These are phyloP conservation scores for Pimephales promelas DNA, from an alignment of 2,113 vertebrate species.

Conservation along the genomic window DNA sequence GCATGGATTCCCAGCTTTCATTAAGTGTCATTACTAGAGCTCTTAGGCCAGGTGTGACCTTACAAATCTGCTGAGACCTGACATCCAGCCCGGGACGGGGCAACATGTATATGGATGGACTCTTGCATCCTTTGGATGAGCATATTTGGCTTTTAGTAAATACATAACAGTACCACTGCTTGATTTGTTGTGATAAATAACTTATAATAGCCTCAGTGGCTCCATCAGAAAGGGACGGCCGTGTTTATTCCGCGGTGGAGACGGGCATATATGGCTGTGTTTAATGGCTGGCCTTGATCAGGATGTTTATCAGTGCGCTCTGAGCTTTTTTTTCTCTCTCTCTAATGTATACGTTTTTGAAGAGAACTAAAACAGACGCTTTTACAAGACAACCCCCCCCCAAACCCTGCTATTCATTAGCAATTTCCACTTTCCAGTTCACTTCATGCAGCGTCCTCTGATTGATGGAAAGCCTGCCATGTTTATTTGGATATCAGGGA, in stretches of 20 bases:
- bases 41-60: constrained; percentile 62
- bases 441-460: constrained; percentile 64
- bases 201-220: constrained; percentile 44
- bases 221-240: constrained; percentile 42
- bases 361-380: constrained; percentile 42
- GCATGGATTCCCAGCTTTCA: constrained; percentile 68
- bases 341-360: constrained; percentile 25
- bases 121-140: constrained; percentile 55
- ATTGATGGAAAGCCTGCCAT: constrained; percentile 70
- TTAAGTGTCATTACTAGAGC: constrained; percentile 77
- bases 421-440: constrained; percentile 69
- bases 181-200: constrained; percentile 63
- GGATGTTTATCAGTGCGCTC: constrained; percentile 36
- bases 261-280: neutral
- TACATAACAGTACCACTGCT: constrained; percentile 55
- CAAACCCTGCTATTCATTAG: constrained; percentile 70
- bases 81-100: constrained; percentile 59
- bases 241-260: neutral
- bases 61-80: constrained; percentile 64
- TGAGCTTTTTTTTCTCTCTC: neutral
- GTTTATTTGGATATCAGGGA: constrained; percentile 79
- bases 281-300: constrained; percentile 30
- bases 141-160: constrained; percentile 63
- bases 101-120: neutral
- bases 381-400: constrained; percentile 51